Evolutionary conservation across 2,797 vertebrate genomes (phyloP), one percentile per base, ranked within the genome.

Genomic region (Gadopsis marmoratus): DNA sequence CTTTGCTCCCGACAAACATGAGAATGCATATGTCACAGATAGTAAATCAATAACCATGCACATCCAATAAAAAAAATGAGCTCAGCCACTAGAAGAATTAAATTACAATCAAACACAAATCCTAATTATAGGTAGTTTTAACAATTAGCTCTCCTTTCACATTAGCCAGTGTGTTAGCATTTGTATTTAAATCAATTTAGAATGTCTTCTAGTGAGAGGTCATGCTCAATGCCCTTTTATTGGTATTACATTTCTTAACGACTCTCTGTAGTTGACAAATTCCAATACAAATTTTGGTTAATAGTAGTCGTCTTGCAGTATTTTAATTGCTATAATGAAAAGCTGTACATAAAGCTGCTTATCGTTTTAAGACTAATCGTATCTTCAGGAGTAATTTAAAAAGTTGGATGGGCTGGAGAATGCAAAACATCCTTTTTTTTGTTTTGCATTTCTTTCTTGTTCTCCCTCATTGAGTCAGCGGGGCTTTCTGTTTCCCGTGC

Each of bases 391-490:
- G 47, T 19, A 47, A n/a, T 66, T 54, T 72, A 17, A 56, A 43
- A 39, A 37, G 47, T 43, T 14, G 14, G 58, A 72, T 29, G 48
- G 11, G 47, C 13, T 50, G 39, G 45, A 29, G 17, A 41, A 23
- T 37, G 50, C 26, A 17, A 62, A 76, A 65, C 70, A 53, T 21
- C 71, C 9, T 41, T 51, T 35, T 37, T 50, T 11, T 39, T 7
- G 29, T 7, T 59, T 26, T 26, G 26, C 26, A 26, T 26, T 54
- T 37, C 8, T 37, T 13, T 19, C 31, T 39, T 41, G 3, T 41
- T 66, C 56, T 53, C 16, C 14, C 13, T 73, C 17, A 35, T 51
- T 53, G 50, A 68, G 47, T 75, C 75, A 85, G 77, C 58, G 64
- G 19, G 66, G 37, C 39, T 62, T 51, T 51, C 16, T 7, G n/a